A percentile compares a stretch with the other conserved stretches of the same genome.
Conservation (phyloP, 2,113 vertebrate species). For the Python bivittatus region DNA sequence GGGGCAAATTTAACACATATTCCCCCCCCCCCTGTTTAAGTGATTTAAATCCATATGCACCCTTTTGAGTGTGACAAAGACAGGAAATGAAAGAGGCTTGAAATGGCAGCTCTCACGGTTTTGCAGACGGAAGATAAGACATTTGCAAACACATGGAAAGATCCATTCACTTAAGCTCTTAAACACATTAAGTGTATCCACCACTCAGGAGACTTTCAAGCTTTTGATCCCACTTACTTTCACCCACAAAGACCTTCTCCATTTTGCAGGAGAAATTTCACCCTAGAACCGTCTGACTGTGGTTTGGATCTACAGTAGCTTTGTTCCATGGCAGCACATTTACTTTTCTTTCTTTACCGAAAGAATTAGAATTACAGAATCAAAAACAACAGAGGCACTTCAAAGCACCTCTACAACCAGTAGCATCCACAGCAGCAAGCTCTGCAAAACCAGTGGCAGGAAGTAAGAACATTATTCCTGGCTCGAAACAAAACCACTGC, state of each 20-base stretch:
- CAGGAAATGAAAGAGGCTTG: not conserved
- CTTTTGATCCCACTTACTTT: slow-evolving; percentile 5
- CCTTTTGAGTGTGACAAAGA: not conserved
- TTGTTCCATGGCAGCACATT: not conserved
- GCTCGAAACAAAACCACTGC: not conserved
- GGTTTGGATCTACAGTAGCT: fast-evolving
- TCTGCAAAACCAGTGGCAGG: not conserved
- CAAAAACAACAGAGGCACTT: not conserved
- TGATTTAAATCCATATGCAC: not conserved
- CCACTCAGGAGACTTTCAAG: slow-evolving; percentile 35
- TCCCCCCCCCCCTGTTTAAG: not conserved
- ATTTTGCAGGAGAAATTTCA: not conserved
- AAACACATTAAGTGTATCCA: slow-evolving; percentile 60
- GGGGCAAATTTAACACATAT: not conserved
- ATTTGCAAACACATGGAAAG: not conserved
- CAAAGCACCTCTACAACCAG: not conserved
- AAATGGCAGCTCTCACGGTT: not conserved
- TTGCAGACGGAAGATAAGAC: not conserved
- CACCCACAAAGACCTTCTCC: not conserved
- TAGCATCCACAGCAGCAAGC: too few species aligned
- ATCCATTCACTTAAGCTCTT: slow-evolving; percentile 58
- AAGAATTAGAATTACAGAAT: not conserved
- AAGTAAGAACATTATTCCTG: not conserved
- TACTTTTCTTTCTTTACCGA: not conserved
- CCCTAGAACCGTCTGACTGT: not conserved